These are phyloP conservation scores for Piaya cayana DNA, from an alignment of 2,113 vertebrate species.

Conservation along the genomic window DNA sequence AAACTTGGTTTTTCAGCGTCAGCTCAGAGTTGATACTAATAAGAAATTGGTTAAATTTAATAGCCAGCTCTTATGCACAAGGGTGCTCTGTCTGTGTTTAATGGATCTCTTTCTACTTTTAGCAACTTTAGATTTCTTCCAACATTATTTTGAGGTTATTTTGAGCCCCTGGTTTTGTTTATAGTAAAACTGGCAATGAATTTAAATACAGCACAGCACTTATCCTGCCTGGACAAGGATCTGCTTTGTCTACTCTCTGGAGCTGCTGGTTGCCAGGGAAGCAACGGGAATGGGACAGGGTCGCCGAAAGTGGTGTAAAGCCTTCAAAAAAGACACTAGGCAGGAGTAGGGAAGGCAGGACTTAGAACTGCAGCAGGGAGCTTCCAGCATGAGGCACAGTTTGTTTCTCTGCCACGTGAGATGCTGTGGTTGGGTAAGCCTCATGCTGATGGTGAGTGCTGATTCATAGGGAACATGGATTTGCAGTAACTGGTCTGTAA, in stretches of 20 bases:
- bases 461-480: background rate
- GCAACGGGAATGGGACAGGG: fast-evolving
- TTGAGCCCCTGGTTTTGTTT: background rate
- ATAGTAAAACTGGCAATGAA: background rate
- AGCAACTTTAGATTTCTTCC: background rate
- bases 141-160: background rate
- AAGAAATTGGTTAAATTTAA: background rate
- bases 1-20: background rate
- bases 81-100: background rate
- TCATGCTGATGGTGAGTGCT: fast-evolving
- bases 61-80: background rate
- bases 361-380: background rate
- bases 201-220: background rate
- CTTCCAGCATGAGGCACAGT: background rate
- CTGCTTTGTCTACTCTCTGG: fast-evolving
- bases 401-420: background rate
- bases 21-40: background rate
- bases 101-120: background rate
- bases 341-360: background rate
- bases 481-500: background rate
- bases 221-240: background rate
- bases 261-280: background rate
- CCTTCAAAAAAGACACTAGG: background rate
- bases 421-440: background rate
- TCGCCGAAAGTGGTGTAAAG: background rate